A percentile compares a stretch with the other conserved stretches of the same genome.
These are phyloP conservation scores for Trididemnum clinides DNA, from an alignment of 23 tunicate genomes.

Conservation along the genomic window DNA sequence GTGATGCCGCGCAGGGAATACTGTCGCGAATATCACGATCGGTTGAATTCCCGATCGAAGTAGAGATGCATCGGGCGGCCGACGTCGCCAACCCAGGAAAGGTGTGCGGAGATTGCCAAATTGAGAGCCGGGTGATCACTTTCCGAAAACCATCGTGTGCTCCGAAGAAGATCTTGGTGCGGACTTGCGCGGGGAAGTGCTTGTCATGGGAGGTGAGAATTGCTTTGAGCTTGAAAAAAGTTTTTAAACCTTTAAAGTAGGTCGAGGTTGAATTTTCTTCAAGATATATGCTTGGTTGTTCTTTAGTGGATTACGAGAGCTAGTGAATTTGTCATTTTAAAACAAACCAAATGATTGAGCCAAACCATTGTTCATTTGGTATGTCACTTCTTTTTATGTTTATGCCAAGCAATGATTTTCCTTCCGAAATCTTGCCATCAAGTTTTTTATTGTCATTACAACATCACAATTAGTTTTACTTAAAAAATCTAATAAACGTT, in stretches of 20 bases:
- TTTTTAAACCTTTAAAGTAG: neutral
- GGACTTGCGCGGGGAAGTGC: neutral
- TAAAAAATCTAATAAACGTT: too few relatives aligned
- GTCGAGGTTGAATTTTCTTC: neutral
- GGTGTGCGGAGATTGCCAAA: neutral
- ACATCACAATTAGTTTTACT: too few relatives aligned
- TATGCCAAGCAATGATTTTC: neutral
- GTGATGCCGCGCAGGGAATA: neutral
- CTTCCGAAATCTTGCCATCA: too few relatives aligned
- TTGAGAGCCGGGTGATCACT: neutral
- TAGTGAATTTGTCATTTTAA: too few relatives aligned
- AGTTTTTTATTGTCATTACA: too few relatives aligned
- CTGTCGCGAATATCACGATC: neutral
- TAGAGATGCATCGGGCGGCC: neutral
- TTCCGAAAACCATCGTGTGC: neutral
- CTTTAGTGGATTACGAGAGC: too few relatives aligned
- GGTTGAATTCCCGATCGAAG: neutral
- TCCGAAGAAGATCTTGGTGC: neutral
- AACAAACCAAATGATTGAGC: too few relatives aligned
- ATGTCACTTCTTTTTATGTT: neutral
- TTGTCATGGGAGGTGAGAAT: conserved; percentile 15
- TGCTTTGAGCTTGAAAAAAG: neutral
- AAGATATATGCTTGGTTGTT: too few relatives aligned
- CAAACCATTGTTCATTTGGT: too few relatives aligned
- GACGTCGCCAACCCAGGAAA: neutral